Percentiles rank a stretch among this genome's conserved stretches.
These are phyloP conservation scores for Altica lythri DNA, from an alignment of 2,888 invertebrate species.

Conservation along the genomic window DNA sequence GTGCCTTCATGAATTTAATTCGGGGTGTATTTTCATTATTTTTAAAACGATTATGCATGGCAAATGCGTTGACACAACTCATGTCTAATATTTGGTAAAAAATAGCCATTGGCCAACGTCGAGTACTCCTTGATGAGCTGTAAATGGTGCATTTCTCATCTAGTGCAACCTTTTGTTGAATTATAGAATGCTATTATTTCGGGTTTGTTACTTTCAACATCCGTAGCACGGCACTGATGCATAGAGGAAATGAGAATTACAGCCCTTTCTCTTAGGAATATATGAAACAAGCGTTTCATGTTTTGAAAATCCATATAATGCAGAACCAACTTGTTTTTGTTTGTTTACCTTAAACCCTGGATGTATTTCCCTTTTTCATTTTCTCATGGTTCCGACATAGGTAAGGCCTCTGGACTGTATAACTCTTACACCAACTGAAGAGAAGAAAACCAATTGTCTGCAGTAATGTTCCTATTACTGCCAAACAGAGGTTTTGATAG, in stretches of 20 bases:
- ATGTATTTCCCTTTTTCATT: not conserved
- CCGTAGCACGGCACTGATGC: not conserved
- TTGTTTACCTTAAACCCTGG: not conserved
- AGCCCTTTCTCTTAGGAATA: no score
- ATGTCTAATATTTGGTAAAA: not conserved
- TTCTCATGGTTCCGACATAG: constrained; percentile 1
- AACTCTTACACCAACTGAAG: not conserved
- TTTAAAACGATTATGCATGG: no score
- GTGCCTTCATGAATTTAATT: not conserved
- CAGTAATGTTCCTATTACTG: not conserved
- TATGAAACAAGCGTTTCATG: constrained; percentile 2
- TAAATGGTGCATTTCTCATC: no score
- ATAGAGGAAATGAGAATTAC: not conserved
- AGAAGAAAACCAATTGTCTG: no score
- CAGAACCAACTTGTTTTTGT: constrained; percentile 1
- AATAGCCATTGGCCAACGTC: not conserved
- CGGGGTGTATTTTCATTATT: not conserved
- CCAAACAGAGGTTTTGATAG: not conserved
- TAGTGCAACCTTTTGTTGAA: not conserved
- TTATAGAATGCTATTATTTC: not conserved
- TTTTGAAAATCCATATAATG: constrained; percentile 1
- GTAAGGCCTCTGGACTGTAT: not conserved
- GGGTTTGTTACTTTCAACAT: not conserved
- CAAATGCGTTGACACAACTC: no score
- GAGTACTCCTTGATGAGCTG: no score